These are phyloP conservation scores for Amblyraja radiata DNA, from an alignment of 2,797 vertebrate genomes.

Conservation along the genomic window DNA sequence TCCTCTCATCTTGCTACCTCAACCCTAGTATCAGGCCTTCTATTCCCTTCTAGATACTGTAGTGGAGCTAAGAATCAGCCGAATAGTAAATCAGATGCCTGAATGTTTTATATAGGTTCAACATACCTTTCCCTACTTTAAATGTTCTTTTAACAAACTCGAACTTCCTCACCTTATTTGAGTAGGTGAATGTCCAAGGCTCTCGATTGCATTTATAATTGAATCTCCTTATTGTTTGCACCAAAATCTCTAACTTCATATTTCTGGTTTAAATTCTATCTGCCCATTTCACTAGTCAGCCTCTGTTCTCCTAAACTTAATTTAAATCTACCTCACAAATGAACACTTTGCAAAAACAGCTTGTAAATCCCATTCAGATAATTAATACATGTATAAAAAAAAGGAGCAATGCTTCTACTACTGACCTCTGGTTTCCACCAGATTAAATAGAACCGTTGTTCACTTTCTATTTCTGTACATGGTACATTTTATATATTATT, in stretches of 20 bases:
- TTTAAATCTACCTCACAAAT: background rate
- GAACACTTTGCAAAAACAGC: background rate
- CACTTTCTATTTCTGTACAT: background rate
- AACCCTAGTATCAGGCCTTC: background rate
- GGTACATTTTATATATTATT: background rate
- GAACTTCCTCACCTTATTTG: background rate
- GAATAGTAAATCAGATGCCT: background rate
- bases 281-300: conserved; percentile 5
- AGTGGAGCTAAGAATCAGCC: background rate
- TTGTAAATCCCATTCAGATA: background rate
- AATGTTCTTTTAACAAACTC: background rate
- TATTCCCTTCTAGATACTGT: too few relatives aligned
- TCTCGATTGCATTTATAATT: background rate
- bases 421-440: background rate
- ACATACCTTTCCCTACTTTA: background rate
- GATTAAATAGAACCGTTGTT: background rate
- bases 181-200: background rate
- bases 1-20: background rate
- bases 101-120: background rate
- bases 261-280: background rate
- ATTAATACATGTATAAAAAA: background rate
- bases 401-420: background rate
- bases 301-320: background rate
- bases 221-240: background rate
- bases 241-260: background rate